A percentile compares a stretch with the other conserved stretches of the same genome.
These are phyloP conservation scores for Agriopis leucophaearia DNA, from an alignment of 2,888 invertebrate species.

Conservation along the genomic window DNA sequence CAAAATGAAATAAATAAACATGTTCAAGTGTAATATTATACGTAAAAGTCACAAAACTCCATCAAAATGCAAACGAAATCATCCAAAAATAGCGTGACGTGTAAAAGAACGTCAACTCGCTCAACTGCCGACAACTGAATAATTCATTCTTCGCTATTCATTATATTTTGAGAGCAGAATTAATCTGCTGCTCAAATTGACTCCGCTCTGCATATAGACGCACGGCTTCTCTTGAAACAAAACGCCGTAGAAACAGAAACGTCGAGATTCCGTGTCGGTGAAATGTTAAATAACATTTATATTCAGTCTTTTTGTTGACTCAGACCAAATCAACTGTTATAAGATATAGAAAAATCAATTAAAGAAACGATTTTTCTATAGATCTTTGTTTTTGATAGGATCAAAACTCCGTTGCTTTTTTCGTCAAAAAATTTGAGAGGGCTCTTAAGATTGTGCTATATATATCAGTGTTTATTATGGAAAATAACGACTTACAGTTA, in stretches of 20 bases:
- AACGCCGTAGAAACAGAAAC: constrained; percentile 7
- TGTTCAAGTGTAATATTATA: too few species aligned
- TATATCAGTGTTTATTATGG: too few species aligned
- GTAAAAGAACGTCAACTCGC: constrained; percentile 9
- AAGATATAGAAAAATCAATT: too few species aligned
- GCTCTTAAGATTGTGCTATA: too few species aligned
- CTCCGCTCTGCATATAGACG: constrained; percentile 19
- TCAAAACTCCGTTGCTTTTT: too few species aligned
- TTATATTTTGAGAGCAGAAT: constrained; percentile 31
- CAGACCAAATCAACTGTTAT: too few species aligned
- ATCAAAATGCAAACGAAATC: constrained; percentile 28
- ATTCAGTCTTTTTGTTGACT: too few species aligned
- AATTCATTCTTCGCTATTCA: constrained; percentile 45
- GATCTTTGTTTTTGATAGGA: too few species aligned
- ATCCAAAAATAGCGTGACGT: constrained; percentile 5
- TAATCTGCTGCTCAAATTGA: constrained; percentile 45
- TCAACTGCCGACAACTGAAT: constrained; percentile 31
- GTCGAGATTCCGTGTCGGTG: not conserved
- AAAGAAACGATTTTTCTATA: too few species aligned
- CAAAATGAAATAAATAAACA: too few species aligned
- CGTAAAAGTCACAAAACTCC: not conserved
- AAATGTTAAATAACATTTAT: not conserved
- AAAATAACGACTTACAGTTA: too few species aligned
- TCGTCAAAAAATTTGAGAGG: too few species aligned
- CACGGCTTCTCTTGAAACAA: not conserved